Percentiles rank a stretch among this genome's conserved stretches.
These are phyloP conservation scores for Perca schrenkii DNA, from an alignment of 2,113 vertebrate genomes.

Conservation along the genomic window DNA sequence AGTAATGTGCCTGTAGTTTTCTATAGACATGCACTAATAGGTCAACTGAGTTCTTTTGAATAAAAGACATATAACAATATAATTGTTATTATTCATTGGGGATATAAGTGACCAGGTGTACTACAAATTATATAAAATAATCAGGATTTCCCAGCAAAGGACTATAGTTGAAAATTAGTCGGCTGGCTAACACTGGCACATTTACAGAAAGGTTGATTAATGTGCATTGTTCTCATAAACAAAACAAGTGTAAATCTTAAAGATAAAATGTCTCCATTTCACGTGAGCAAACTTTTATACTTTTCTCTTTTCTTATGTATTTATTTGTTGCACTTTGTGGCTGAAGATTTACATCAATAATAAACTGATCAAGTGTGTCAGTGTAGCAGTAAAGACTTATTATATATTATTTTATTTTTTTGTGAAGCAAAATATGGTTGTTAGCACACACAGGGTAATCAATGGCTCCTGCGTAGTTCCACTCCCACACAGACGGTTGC, in stretches of 20 bases:
- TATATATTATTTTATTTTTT: slow-evolving; percentile 13
- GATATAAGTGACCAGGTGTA: no score
- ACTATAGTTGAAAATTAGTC: no score
- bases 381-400: slow-evolving; percentile 12
- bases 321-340: neutral
- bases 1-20: neutral
- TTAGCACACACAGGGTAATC: slow-evolving; percentile 64
- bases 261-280: neutral
- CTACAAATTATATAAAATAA: no score
- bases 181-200: no score
- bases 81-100: no score
- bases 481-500: slow-evolving; percentile 57
- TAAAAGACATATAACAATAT: neutral
- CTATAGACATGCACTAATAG: neutral
- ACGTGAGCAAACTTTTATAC: neutral
- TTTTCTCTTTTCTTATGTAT: neutral
- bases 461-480: slow-evolving; percentile 57
- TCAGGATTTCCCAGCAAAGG: no score
- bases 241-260: no score
- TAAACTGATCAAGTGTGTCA: neutral
- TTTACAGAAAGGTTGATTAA: no score
- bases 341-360: neutral
- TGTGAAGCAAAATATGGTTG: slow-evolving; percentile 54
- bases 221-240: no score
- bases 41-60: neutral